Conservation (phyloP, 1,140 invertebrate genomes). For the Scaptomyza pallida region DNA sequence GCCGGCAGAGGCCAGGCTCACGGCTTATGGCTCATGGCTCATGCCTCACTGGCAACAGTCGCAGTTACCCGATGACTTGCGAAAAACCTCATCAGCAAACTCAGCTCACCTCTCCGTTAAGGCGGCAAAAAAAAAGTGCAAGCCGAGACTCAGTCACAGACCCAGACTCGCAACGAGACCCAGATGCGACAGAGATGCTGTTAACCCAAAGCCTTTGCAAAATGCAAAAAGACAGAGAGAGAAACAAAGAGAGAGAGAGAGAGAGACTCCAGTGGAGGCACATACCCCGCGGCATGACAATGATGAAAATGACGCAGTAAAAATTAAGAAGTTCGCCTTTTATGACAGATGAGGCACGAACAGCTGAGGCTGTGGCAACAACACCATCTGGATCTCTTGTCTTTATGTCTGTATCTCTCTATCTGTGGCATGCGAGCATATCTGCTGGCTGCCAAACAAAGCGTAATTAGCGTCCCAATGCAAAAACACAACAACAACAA, state of each 20-base stretch:
- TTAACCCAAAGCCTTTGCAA: constrained; percentile 58
- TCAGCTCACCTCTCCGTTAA: constrained; percentile 27
- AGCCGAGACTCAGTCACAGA: constrained; percentile 53
- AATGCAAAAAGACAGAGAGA: constrained; percentile 36
- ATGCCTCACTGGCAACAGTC: constrained; percentile 26
- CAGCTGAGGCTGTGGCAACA: constrained; percentile 55
- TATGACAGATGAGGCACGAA: constrained; percentile 83
- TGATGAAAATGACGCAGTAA: constrained; percentile 83
- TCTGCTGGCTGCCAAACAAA: constrained; percentile 52
- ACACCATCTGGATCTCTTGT: constrained; percentile 24
- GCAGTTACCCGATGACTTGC: constrained; percentile 83
- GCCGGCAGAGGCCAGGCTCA: constrained; percentile 61
- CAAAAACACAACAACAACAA: constrained; percentile 33
- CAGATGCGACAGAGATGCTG: constrained; percentile 57
- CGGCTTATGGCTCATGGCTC: constrained; percentile 11
- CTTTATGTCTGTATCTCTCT: constrained; percentile 5
- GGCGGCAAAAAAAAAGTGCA: constrained; percentile 62
- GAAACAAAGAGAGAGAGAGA: constrained; percentile 18
- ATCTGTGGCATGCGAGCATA: constrained; percentile 5
- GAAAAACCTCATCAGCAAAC: constrained; percentile 68
- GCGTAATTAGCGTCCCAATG: constrained; percentile 73
- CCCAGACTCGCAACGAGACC: constrained; percentile 35
- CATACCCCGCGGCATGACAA: constrained; percentile 70
- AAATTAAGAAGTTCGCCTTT: constrained; percentile 83
- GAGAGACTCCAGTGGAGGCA: constrained; percentile 10